Conservation (phyloP, 2,888 invertebrate species). For the Macrosiphum euphorbiae region DNA sequence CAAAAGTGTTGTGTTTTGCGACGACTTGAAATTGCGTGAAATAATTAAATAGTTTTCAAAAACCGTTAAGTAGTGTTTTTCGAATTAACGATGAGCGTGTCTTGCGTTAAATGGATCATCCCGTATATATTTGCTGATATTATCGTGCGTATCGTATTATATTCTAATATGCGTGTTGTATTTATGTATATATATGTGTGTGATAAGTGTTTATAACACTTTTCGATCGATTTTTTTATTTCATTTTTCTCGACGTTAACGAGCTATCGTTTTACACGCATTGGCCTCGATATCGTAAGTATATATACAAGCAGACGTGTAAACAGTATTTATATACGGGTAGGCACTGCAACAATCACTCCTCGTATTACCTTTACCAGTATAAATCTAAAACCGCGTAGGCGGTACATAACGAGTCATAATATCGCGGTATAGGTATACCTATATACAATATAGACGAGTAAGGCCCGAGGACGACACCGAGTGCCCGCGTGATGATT, state of each 20-base stretch:
- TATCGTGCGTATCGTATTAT: neutral
- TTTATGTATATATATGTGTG: neutral
- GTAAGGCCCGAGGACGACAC: no score
- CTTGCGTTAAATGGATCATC: neutral
- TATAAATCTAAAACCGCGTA: neutral
- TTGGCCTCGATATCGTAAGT: neutral
- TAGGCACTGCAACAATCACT: neutral
- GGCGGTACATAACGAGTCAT: neutral
- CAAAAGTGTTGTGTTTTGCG: no score
- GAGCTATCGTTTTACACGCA: slow-evolving; percentile 1
- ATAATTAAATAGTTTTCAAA: no score
- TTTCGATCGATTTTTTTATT: neutral
- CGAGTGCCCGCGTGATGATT: neutral
- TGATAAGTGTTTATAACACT: neutral
- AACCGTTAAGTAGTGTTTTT: no score
- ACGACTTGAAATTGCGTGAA: no score
- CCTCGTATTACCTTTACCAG: neutral
- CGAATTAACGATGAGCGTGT: no score
- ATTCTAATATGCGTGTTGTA: neutral
- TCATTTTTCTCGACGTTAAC: neutral
- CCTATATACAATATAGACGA: no score
- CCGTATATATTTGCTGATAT: neutral
- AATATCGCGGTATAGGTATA: no score
- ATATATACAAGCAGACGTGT: neutral
- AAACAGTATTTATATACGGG: neutral